Conservation (phyloP, 2,888 invertebrate species). For the Alsophila aescularia region DNA sequence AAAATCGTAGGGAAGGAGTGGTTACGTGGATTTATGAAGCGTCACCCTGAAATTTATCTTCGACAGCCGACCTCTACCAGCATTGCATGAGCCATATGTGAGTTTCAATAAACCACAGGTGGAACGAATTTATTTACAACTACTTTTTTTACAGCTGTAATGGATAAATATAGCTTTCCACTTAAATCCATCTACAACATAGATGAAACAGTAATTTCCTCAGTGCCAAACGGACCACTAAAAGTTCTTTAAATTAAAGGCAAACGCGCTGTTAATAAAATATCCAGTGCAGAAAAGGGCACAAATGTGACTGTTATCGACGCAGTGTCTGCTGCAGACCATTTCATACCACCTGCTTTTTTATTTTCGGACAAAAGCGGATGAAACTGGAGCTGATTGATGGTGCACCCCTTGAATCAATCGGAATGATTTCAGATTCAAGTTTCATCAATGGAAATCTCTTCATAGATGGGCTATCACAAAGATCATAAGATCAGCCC, state of each 20-base stretch:
- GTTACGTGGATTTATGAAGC: background rate
- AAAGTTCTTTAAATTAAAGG: background rate
- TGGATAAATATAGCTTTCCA: background rate
- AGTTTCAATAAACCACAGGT: background rate
- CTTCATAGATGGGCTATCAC: background rate
- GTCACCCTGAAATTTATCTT: background rate
- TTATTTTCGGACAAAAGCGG: too few species aligned
- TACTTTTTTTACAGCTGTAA: background rate
- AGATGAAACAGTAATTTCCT: constrained; percentile 1
- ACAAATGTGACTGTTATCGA: too few species aligned
- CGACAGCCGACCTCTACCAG: background rate
- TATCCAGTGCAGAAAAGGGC: background rate
- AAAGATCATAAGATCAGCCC: too few species aligned
- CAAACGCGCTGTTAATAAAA: background rate
- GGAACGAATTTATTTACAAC: background rate
- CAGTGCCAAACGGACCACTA: background rate
- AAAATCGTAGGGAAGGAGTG: background rate
- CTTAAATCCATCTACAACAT: background rate
- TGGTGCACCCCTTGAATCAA: too few species aligned
- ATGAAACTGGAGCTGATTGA: too few species aligned
- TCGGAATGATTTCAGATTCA: too few species aligned
- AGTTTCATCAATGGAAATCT: background rate
- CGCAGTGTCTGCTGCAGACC: too few species aligned
- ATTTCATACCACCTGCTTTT: too few species aligned
- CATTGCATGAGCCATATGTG: background rate